Percentiles rank a stretch among this genome's conserved stretches.
phyloP scores from a whole-genome alignment of 2,113 vertebrate species.

The Larimichthys crocea region DNA sequence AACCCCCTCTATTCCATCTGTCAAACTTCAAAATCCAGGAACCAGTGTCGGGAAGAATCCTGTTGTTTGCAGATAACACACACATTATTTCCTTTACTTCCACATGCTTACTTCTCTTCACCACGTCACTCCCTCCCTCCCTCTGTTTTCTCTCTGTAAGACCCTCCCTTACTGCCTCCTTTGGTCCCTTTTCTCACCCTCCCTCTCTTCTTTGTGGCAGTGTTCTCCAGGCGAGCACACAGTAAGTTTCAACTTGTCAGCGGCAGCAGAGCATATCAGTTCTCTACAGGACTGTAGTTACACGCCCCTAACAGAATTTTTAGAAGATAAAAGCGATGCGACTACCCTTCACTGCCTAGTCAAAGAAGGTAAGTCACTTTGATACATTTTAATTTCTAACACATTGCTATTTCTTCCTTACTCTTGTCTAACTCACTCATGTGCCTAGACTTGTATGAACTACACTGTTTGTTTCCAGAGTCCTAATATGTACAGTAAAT shows the following conservation, averaged over 20 bases:
- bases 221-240: constrained; percentile 31
- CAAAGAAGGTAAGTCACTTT: constrained; percentile 43
- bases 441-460: neutral
- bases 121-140: constrained; percentile 2
- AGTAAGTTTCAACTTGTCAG: constrained; percentile 51
- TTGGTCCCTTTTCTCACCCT: neutral
- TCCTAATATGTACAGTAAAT: constrained; percentile 2
- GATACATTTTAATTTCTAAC: neutral
- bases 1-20: neutral
- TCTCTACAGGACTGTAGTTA: constrained; percentile 28
- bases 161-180: constrained; percentile 55
- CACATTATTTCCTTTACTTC: constrained; percentile 23
- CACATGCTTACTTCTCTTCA: neutral
- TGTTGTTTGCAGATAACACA: constrained; percentile 3
- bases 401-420: neutral
- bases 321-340: neutral
- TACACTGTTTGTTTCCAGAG: neutral
- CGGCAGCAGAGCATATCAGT: constrained; percentile 18
- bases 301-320: constrained; percentile 3
- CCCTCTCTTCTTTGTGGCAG: constrained; percentile 35
- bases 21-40: neutral
- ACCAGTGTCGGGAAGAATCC: neutral
- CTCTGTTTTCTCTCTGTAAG: constrained; percentile 25
- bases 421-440: neutral
- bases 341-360: constrained; percentile 4